phyloP scores from a whole-genome alignment of 2,113 vertebrate genomes.

The Plecotus auritus region DNA sequence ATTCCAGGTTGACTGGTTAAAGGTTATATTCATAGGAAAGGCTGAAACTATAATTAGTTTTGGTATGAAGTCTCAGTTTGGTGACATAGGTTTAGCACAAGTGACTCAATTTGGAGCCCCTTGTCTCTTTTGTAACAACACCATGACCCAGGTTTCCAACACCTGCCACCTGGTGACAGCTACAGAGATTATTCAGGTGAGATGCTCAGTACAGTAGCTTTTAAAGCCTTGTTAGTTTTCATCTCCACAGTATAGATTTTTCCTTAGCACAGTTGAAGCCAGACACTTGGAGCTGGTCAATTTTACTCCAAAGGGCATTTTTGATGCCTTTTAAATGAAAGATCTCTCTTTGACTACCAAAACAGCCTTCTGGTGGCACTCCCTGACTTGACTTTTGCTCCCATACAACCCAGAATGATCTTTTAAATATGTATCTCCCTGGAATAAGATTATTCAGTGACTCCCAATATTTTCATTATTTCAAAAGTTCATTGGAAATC shows the following conservation, averaged over 20 bases:
- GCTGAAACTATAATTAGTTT: background rate
- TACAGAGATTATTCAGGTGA: background rate
- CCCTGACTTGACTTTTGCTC: background rate
- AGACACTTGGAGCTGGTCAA: background rate
- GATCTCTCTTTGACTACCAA: background rate
- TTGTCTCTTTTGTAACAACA: background rate
- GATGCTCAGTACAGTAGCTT: background rate
- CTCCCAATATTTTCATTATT: conserved; percentile 7
- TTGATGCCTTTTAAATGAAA: background rate
- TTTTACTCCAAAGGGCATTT: background rate
- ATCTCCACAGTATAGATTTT: background rate
- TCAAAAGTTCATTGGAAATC: background rate
- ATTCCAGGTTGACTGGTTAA: background rate
- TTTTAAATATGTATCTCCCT: background rate
- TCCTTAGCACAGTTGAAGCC: background rate
- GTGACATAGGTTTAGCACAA: background rate
- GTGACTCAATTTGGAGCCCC: background rate
- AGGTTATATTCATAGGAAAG: background rate
- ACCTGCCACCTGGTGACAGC: background rate
- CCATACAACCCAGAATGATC: background rate
- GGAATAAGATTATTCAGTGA: background rate
- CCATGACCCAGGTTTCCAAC: background rate
- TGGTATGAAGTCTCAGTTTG: background rate
- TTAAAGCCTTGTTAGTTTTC: background rate
- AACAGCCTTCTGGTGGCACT: background rate